Evolutionary conservation across 1,140 invertebrate genomes (phyloP).

Genomic region (Tetramorium simillimum): DNA sequence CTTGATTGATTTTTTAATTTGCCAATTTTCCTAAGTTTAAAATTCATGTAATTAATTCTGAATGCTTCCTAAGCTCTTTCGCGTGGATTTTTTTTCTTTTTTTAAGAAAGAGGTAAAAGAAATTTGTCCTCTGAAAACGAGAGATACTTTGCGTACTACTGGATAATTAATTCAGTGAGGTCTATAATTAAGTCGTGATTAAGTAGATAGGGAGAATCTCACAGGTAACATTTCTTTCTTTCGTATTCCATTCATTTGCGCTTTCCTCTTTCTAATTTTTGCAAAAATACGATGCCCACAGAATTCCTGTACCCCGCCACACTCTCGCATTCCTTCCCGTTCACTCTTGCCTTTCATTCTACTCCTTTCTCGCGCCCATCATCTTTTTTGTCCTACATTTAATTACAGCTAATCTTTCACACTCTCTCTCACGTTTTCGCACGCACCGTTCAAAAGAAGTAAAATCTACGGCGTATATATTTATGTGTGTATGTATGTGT

Average conservation of each 20-base stretch:
- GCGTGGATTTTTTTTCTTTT: slow-evolving; percentile 4
- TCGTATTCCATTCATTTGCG: slow-evolving; percentile 33
- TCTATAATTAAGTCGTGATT: neutral
- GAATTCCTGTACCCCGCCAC: slow-evolving; percentile 13
- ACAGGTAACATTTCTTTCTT: slow-evolving; percentile 27
- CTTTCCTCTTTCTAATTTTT: slow-evolving; percentile 33
- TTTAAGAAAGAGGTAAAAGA: neutral
- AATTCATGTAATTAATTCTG: neutral
- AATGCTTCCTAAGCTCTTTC: neutral
- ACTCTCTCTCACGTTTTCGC: neutral
- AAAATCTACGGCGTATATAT: slow-evolving; percentile 20
- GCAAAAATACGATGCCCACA: slow-evolving; percentile 63
- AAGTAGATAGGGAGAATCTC: slow-evolving; percentile 40
- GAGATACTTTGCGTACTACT: neutral
- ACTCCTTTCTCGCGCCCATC: slow-evolving; percentile 21
- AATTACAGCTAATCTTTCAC: slow-evolving; percentile 13
- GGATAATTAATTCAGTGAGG: slow-evolving; percentile 13
- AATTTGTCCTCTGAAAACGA: neutral
- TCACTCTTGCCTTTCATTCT: slow-evolving; percentile 14
- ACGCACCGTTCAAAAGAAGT: slow-evolving; percentile 20
- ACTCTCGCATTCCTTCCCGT: neutral
- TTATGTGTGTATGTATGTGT: neutral
- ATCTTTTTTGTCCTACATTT: slow-evolving; percentile 48
- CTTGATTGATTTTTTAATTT: neutral
- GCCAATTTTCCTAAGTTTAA: neutral